phyloP scores from a whole-genome alignment of 2,113 vertebrate species.

The Bombycilla garrulus region DNA sequence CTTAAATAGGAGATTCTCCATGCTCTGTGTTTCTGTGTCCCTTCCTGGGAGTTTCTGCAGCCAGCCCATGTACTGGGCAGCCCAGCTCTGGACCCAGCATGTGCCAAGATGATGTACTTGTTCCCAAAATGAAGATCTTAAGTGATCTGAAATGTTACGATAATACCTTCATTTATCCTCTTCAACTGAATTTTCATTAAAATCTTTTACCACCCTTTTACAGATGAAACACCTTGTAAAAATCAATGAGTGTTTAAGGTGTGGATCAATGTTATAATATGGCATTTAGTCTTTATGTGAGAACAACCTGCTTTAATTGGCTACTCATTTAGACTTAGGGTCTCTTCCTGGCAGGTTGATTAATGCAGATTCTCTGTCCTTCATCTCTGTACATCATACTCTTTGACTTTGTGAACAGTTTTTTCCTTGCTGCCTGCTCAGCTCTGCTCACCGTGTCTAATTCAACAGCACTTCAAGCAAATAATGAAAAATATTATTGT shows the following conservation, averaged over 20 bases:
- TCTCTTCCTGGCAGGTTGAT: not conserved
- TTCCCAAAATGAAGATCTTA: not conserved
- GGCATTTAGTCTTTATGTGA: slow-evolving; percentile 11
- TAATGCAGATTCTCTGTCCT: not conserved
- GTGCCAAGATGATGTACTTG: not conserved
- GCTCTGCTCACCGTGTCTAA: not conserved
- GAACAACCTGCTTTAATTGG: slow-evolving; percentile 19
- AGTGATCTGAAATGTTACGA: not conserved
- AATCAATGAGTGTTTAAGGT: slow-evolving; percentile 38
- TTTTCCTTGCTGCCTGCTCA: not conserved
- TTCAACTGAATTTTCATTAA: slow-evolving; percentile 11
- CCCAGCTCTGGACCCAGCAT: not conserved
- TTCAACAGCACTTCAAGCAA: not conserved
- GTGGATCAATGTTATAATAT: not conserved
- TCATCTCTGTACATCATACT: not conserved
- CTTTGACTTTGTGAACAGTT: not conserved
- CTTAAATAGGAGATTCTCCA: not conserved
- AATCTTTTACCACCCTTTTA: slow-evolving; percentile 1
- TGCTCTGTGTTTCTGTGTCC: not conserved
- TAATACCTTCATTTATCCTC: not conserved
- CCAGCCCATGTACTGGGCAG: not conserved
- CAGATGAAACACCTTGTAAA: not conserved
- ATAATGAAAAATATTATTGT: not conserved
- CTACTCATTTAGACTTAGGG: not conserved
- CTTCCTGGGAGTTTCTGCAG: not conserved